These are phyloP conservation scores for Tamias sibiricus DNA, from an alignment of 2,113 vertebrate species.

Conservation along the genomic window DNA sequence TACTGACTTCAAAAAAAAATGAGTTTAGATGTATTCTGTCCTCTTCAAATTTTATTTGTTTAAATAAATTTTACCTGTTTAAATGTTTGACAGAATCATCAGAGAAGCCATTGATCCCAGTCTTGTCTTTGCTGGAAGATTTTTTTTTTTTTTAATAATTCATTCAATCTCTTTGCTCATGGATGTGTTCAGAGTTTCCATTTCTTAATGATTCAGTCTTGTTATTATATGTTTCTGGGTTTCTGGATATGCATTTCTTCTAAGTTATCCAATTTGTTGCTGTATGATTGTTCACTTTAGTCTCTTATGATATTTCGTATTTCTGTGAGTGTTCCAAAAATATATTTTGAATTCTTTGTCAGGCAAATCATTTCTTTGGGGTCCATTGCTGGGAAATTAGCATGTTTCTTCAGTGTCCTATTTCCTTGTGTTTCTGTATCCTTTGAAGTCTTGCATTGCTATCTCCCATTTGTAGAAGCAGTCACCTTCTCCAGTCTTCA, in stretches of 20 bases:
- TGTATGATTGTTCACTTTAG: neutral
- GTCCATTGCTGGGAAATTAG: neutral
- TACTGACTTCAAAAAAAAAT: neutral
- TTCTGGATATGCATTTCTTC: neutral
- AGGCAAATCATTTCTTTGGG: neutral
- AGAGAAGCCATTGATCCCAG: neutral
- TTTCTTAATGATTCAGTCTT: neutral
- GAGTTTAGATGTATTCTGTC: neutral
- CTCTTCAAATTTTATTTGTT: neutral
- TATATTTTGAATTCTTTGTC: neutral
- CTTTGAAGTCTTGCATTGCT: neutral
- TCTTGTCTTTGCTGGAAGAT: neutral
- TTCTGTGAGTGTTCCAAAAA: neutral
- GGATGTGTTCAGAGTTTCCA: neutral
- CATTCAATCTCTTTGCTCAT: neutral
- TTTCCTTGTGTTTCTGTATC: neutral
- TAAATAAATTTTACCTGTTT: too few relatives aligned
- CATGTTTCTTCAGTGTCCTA: neutral
- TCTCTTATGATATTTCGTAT: neutral
- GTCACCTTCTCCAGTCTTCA: neutral
- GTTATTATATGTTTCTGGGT: neutral
- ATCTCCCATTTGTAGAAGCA: neutral
- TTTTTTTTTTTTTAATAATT: neutral
- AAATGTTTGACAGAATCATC: neutral
- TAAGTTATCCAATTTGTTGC: neutral